Evolutionary conservation across 2,113 vertebrate species (phyloP), one percentile per base, ranked within the genome.

Genomic region (Cavia aperea): DNA sequence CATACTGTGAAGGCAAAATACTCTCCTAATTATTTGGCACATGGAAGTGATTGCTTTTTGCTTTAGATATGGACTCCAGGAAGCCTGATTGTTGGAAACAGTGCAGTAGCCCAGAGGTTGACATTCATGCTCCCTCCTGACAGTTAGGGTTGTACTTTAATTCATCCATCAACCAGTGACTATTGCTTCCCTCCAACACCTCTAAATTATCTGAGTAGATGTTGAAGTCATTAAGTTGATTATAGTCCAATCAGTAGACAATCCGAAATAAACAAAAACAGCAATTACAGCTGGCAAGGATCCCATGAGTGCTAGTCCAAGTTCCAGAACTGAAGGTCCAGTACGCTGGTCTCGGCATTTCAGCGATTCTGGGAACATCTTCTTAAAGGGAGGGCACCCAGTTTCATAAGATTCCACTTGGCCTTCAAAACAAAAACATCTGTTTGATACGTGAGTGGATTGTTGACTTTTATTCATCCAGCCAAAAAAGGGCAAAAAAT

Each of bases 401-500:
- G 96, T 97, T 96, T 97, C 65, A 0, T 97, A 96, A 96, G 96
- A 97, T 98, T 97, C 97, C 95, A 91, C 96, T 98, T 97, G 96
- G 96, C 95, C 94, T 96, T 95, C 95, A 97, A 97, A 97, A 95
- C 97, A 97, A 96, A 97, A 98, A 96, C 97, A 97, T 97, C 97
- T 98, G 97, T 97, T 96, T 97, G 97, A 94, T 97, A 96, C 97
- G 82, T 90, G 96, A 97, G 93, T 94, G 93, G 94, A 97, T 96
- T 96, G 78, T 94, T 97, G 95, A 66, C 84, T 97, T 97, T 91
- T 95, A 95, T 96, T 97, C 96, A 95, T 90, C 90, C 90, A 89
- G 96, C 97, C 96, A 94, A 97, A 97, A 97, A 96, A 92, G 92
- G 96, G 90, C 89, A 97, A 96, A 97, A 96, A 94, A 94, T 94